Conservation (phyloP, 2,888 invertebrate species). For the Chrysolina oricalcia region DNA sequence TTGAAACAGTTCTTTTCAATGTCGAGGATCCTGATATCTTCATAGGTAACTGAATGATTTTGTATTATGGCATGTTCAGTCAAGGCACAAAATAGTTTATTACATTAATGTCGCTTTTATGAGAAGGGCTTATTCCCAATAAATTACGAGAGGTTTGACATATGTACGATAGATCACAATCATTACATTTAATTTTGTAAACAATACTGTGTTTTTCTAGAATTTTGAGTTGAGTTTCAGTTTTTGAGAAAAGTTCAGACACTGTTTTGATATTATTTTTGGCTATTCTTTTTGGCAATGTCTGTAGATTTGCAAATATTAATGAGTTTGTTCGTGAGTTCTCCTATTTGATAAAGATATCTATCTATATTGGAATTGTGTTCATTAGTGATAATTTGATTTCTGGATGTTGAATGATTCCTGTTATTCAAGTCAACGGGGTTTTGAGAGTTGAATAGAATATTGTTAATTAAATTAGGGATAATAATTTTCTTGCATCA, state of each 20-base stretch:
- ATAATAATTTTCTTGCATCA: background rate
- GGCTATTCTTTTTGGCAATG: background rate
- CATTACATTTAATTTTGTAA: background rate
- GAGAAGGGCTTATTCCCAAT: background rate
- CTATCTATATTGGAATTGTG: too few relatives aligned
- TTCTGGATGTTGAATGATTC: too few relatives aligned
- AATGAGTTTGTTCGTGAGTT: background rate
- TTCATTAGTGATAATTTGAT: too few relatives aligned
- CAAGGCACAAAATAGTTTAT: background rate
- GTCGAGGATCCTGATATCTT: too few relatives aligned
- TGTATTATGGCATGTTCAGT: too few relatives aligned
- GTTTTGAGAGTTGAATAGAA: background rate
- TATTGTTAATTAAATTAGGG: background rate
- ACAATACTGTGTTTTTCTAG: background rate
- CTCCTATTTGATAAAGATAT: too few relatives aligned
- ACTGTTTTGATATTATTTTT: background rate
- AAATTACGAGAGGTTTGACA: background rate
- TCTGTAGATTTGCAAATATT: background rate
- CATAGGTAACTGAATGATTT: too few relatives aligned
- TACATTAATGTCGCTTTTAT: background rate
- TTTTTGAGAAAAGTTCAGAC: background rate
- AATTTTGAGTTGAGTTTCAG: background rate
- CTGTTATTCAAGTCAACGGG: background rate
- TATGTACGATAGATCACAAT: background rate
- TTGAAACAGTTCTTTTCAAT: too few relatives aligned